phyloP scores from a whole-genome alignment of 2,888 invertebrate species.

The Drymonia ruficornis region DNA sequence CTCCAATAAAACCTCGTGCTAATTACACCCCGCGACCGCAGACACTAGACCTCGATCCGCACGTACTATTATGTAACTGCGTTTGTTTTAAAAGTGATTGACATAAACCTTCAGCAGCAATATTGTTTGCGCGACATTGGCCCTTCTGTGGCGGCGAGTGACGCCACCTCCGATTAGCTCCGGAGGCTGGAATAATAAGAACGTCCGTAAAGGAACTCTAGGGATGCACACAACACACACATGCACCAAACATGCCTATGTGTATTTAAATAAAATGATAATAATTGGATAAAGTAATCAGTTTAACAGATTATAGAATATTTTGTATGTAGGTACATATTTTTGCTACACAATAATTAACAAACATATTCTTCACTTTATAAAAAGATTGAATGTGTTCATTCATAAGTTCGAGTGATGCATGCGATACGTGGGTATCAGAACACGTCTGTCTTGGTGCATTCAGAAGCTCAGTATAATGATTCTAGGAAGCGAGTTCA shows the following conservation, averaged over 20 bases:
- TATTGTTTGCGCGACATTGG: slow-evolving; percentile 1
- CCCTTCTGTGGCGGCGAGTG: background rate
- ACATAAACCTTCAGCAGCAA: background rate
- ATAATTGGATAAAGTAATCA: too few species aligned
- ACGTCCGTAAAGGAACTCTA: background rate
- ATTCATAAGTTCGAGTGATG: too few species aligned
- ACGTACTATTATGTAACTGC: background rate
- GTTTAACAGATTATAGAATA: too few species aligned
- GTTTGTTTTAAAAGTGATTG: background rate
- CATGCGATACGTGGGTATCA: too few species aligned
- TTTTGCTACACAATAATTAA: too few species aligned
- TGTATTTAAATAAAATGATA: too few species aligned
- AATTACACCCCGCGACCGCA: background rate
- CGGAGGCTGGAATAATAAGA: background rate
- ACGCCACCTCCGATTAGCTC: slow-evolving; percentile 3
- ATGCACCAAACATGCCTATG: background rate
- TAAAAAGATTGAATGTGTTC: too few species aligned
- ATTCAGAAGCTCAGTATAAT: too few species aligned
- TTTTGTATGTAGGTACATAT: too few species aligned
- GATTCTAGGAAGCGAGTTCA: too few species aligned
- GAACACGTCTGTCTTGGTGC: too few species aligned
- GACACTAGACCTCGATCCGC: background rate
- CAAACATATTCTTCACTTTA: too few species aligned
- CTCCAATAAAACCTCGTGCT: background rate
- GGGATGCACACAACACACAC: background rate